Conservation (phyloP, 2,113 vertebrate species). For the Istiophorus platypterus region DNA sequence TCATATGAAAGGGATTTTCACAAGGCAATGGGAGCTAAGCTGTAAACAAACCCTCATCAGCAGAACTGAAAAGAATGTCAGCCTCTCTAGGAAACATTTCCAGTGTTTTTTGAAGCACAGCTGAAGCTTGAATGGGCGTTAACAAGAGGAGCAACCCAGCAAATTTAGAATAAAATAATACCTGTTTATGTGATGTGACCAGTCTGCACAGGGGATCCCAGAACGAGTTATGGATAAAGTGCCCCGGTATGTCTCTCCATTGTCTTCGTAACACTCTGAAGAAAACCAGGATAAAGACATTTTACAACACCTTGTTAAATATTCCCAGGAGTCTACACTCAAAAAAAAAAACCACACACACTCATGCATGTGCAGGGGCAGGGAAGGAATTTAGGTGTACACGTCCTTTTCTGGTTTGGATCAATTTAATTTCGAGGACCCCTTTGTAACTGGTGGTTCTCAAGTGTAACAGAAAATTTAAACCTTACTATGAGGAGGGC, state of each 20-base stretch:
- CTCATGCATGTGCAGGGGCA: slow-evolving; percentile 32
- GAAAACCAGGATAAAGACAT: slow-evolving; percentile 50
- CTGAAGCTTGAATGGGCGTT: not conserved
- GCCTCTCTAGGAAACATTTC: slow-evolving; percentile 38
- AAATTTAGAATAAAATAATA: slow-evolving; percentile 43
- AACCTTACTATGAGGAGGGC: slow-evolving; percentile 34
- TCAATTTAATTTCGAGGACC: slow-evolving; percentile 53
- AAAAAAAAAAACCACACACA: not conserved
- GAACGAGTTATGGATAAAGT: slow-evolving; percentile 92
- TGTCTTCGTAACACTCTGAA: slow-evolving; percentile 94
- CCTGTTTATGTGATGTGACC: slow-evolving; percentile 89
- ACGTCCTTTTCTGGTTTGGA: slow-evolving; percentile 62
- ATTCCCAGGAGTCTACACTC: not conserved
- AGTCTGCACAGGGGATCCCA: slow-evolving; percentile 92
- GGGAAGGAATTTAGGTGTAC: slow-evolving; percentile 12
- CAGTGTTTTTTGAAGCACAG: slow-evolving; percentile 3
- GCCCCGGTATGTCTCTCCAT: slow-evolving; percentile 91
- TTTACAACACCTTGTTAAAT: slow-evolving; percentile 28
- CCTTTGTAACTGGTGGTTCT: slow-evolving; percentile 50
- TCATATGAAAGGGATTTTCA: slow-evolving; percentile 69
- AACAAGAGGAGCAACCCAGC: not conserved
- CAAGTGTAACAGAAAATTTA: slow-evolving; percentile 53
- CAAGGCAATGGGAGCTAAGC: slow-evolving; percentile 47
- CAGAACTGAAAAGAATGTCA: slow-evolving; percentile 51
- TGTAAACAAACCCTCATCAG: slow-evolving; percentile 70